Conservation (phyloP, 1,140 invertebrate species). For the Trachymyrmex cornetzi region DNA sequence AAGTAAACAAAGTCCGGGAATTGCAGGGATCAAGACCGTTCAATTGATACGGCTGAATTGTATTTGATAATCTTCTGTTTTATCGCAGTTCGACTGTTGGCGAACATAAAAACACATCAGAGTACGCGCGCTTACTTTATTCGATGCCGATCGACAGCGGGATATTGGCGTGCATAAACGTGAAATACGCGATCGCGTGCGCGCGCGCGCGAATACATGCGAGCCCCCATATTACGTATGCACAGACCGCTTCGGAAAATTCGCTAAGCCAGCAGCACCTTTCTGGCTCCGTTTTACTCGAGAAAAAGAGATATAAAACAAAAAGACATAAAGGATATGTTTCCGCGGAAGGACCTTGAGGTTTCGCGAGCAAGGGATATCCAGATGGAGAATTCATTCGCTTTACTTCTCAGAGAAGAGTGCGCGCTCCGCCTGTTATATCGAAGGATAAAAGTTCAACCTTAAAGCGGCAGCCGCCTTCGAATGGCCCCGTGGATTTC, state of each 20-base stretch:
- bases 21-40: constrained; percentile 4
- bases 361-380: constrained; percentile 27
- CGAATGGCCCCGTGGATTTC: constrained; percentile 16
- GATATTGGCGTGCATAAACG: constrained; percentile 32
- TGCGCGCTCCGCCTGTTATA: constrained; percentile 2
- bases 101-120: constrained; percentile 16
- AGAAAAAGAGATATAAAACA: neutral
- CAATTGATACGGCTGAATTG: neutral
- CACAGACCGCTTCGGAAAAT: constrained; percentile 19
- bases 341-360: constrained; percentile 65
- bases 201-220: neutral
- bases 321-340: constrained; percentile 34
- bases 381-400: constrained; percentile 50
- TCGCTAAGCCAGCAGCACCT: neutral
- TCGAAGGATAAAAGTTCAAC: constrained; percentile 36
- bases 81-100: neutral
- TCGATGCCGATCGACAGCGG: constrained; percentile 24
- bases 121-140: constrained; percentile 13
- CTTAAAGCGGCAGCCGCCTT: constrained; percentile 39
- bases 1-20: constrained; percentile 40
- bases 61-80: constrained; percentile 35
- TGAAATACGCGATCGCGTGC: neutral
- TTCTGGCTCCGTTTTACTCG: neutral
- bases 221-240: constrained; percentile 17
- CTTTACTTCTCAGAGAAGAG: constrained; percentile 8